These are phyloP conservation scores for Rotaria sp. DNA, from an alignment of 2,888 invertebrate genomes.

Conservation along the genomic window DNA sequence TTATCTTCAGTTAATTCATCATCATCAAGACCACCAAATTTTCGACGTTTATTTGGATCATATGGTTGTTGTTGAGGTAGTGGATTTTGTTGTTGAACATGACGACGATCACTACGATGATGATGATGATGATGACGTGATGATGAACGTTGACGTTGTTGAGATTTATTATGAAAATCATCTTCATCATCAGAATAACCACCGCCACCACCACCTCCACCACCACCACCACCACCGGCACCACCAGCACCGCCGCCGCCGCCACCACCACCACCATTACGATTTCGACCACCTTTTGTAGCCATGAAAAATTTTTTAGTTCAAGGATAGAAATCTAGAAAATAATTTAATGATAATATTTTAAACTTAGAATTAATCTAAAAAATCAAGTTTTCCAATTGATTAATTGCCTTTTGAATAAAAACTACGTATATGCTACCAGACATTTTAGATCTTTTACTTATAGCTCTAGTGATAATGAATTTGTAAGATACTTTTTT, in stretches of 20 bases:
- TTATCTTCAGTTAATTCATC: slow-evolving; percentile 28
- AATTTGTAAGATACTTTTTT: no score
- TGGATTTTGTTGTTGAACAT: not conserved
- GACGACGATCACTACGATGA: slow-evolving; percentile 6
- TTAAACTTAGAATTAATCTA: no score
- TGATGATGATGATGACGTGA: not conserved
- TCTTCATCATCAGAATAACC: not conserved
- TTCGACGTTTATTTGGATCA: slow-evolving; percentile 22
- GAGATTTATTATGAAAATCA: not conserved
- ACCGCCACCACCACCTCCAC: no score
- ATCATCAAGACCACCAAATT: not conserved
- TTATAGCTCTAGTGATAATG: no score
- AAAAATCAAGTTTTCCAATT: no score
- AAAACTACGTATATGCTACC: no score
- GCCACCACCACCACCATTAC: not conserved
- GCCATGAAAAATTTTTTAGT: not conserved
- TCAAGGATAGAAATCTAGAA: not conserved
- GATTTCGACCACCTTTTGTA: slow-evolving; percentile 1
- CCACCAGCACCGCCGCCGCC: not conserved
- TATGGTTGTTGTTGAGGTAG: not conserved
- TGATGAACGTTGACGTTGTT: slow-evolving; percentile 12
- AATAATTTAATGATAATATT: not conserved
- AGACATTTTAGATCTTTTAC: no score
- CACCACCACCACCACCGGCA: not conserved
- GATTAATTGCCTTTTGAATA: no score